These are phyloP conservation scores for Melierax canorus DNA, from an alignment of 2,113 vertebrate genomes.

Conservation along the genomic window DNA sequence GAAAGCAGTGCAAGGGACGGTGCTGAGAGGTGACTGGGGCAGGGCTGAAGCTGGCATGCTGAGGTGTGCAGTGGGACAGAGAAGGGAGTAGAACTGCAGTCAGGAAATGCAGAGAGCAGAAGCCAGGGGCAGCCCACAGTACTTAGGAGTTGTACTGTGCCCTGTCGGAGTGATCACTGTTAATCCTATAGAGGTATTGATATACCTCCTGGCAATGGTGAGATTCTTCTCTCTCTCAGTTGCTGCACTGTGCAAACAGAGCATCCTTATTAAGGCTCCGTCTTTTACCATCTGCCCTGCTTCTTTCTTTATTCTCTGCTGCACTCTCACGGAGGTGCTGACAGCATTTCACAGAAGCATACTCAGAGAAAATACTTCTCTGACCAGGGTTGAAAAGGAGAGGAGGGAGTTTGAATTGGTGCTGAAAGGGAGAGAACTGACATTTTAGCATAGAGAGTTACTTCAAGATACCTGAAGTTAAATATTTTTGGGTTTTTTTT, in stretches of 20 bases:
- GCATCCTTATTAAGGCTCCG: not conserved
- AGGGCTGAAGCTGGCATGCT: not conserved
- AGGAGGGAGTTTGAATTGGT: not conserved
- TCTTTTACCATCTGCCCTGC: not conserved
- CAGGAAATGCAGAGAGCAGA: not conserved
- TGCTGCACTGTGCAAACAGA: not conserved
- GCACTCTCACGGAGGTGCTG: not conserved
- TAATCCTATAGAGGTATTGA: not conserved
- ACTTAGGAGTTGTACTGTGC: not conserved
- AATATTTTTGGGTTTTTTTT: not conserved
- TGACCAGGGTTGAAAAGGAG: not conserved
- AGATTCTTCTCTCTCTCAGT: not conserved
- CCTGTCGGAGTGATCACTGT: not conserved
- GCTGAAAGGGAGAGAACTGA: not conserved
- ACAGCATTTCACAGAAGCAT: not conserved
- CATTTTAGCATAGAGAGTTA: not conserved
- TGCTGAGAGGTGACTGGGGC: rapidly evolving
- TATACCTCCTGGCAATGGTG: not conserved
- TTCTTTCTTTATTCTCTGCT: not conserved
- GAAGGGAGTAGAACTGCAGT: not conserved
- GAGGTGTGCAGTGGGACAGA: not conserved
- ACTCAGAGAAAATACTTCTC: not conserved
- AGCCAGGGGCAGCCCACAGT: rapidly evolving
- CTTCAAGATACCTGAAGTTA: not conserved
- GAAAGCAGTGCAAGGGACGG: not conserved